Evolutionary conservation across 2,797 vertebrate species (phyloP), one percentile per base, ranked within the genome.

Genomic region (Acanthis flammea): DNA sequence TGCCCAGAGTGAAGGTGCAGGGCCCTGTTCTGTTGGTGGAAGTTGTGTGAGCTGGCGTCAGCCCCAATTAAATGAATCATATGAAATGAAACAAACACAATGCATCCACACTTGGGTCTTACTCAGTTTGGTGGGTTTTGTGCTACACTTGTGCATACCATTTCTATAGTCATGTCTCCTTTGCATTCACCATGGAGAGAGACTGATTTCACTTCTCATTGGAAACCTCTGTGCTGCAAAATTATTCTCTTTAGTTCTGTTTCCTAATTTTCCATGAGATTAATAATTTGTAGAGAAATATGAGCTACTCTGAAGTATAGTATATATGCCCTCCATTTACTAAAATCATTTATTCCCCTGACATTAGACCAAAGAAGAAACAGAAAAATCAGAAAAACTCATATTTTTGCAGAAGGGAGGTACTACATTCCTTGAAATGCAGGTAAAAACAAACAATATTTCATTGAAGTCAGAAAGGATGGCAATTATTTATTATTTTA

Each of bases 301-400:
- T 62, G 50, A 61, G 15, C 85, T 87, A 13, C 48, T 90, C 33
- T 86, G 54, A 71, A 86, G 41, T 83, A 33, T 33, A 92, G 92
- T 68, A 31, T 54, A 71, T 57, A 57, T 91, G 33, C 57, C 78
- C 90, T 83, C 68, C 68, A 12, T 90, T 94, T 94, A 95, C 93
- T 96, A 80, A 96, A 97, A 93, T 58, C 76, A 30, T 97, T 97
- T 97, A 83, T 97, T 96, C 96, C 97, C 96, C 95, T 93, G 90
- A 94, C 61, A 97, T 95, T 97, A 99, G 99, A 98, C 97, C 95
- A 97, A 98, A 97, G 98, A 98, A 98, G 98, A 98, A 95, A 97
- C 76, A 96, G 98, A 98, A 90, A 97, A 97, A 98, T 97, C 97
- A 97, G 98, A 98, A 97, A 98, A 97, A 94, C 96, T 97, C 96